Percentiles rank a stretch among this genome's conserved stretches.
These are phyloP conservation scores for Cephus rjabovi DNA, from an alignment of 2,888 invertebrate genomes.

Conservation along the genomic window DNA sequence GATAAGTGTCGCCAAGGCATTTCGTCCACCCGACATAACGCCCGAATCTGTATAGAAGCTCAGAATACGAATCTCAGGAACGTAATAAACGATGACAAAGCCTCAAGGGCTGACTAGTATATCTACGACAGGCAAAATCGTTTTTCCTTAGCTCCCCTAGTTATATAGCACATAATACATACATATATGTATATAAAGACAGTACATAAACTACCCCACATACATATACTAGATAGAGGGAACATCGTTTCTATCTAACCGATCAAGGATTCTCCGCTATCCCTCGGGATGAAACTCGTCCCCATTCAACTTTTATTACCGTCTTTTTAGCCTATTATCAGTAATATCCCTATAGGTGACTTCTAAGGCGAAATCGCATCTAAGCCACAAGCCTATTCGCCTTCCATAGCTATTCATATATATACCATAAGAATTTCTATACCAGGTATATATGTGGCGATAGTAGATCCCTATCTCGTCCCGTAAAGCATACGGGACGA, in stretches of 20 bases:
- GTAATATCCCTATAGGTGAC: not conserved
- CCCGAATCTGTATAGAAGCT: not conserved
- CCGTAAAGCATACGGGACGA: not conserved
- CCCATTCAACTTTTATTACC: not conserved
- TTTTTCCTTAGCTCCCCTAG: not conserved
- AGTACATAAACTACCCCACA: not conserved
- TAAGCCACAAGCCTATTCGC: not conserved
- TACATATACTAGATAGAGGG: not conserved
- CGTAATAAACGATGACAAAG: not conserved
- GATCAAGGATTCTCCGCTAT: not conserved
- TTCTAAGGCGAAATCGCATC: not conserved
- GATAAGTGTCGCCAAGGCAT: not conserved
- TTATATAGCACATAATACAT: not conserved
- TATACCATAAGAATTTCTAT: not conserved
- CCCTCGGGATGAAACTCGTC: not conserved
- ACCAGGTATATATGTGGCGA: not conserved
- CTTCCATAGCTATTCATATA: not conserved
- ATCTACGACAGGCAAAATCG: not conserved
- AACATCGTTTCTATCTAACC: not conserved
- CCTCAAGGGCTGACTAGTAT: not conserved
- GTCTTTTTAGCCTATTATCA: not conserved
- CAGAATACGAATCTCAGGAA: not conserved
- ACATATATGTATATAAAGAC: not conserved
- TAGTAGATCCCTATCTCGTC: not conserved
- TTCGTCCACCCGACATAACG: not conserved